Evolutionary conservation across 2,888 invertebrate genomes (phyloP).

Genomic region (Amaurobius ferox): DNA sequence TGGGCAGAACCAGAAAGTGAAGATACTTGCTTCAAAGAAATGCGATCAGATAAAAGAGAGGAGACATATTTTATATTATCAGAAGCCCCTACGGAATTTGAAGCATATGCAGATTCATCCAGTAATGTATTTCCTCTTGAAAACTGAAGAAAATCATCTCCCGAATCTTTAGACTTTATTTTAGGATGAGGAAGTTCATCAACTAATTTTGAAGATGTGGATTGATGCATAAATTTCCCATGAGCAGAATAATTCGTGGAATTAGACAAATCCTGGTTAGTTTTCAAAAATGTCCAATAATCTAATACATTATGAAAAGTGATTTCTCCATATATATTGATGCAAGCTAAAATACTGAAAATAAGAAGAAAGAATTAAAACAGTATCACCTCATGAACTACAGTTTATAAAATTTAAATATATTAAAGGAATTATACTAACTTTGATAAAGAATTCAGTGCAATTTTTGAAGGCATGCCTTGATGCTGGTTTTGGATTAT

Average conservation of each 20-base stretch:
- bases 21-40: not conserved
- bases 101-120: not conserved
- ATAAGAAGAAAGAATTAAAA: slow-evolving; percentile 7
- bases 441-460: slow-evolving; percentile 52
- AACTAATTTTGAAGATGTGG: not conserved
- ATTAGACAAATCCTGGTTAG: not conserved
- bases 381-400: not conserved
- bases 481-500: slow-evolving; percentile 42
- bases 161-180: not conserved
- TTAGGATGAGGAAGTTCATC: not conserved
- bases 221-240: not conserved
- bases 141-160: not conserved
- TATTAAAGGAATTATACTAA: slow-evolving; percentile 18
- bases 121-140: not conserved
- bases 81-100: not conserved
- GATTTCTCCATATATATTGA: slow-evolving; percentile 59
- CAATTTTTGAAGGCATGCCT: slow-evolving; percentile 59
- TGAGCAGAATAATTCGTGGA: not conserved
- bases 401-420: not conserved
- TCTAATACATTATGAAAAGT: slow-evolving; percentile 45
- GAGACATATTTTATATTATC: not conserved
- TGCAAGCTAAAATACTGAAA: slow-evolving; percentile 59
- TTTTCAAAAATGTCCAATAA: slow-evolving; percentile 5
- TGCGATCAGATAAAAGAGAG: not conserved
- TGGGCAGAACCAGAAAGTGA: not conserved